Evolutionary conservation across 2,113 vertebrate species (phyloP).

Genomic region (Antennarius striatus): DNA sequence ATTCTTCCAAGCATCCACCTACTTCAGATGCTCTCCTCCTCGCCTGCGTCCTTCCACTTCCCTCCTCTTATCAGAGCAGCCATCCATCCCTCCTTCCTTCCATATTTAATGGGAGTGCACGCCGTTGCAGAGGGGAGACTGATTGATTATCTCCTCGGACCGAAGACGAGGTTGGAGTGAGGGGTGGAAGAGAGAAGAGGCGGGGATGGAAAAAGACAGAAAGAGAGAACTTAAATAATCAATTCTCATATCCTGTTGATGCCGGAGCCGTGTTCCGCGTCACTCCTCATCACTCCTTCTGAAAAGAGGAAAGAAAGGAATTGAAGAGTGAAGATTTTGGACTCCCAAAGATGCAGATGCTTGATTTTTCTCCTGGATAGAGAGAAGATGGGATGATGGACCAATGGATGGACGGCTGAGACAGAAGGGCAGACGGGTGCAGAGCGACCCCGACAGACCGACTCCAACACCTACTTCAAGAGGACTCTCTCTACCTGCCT

Average conservation of each 20-base stretch:
- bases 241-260: constrained; percentile 62
- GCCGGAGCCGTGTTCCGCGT: constrained; percentile 48
- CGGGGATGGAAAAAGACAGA: constrained; percentile 43
- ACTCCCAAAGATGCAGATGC: constrained; percentile 37
- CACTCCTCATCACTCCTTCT: constrained; percentile 34
- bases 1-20: constrained; percentile 65
- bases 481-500: constrained; percentile 69
- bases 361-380: constrained; percentile 46
- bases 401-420: constrained; percentile 33
- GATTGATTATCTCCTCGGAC: constrained; percentile 64
- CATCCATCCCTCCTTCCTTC: constrained; percentile 37
- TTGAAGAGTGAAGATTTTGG: constrained; percentile 42
- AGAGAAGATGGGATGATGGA: constrained; percentile 55
- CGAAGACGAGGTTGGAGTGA: constrained; percentile 41
- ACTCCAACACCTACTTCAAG: constrained; percentile 30
- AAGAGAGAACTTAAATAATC: constrained; percentile 71
- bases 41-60: constrained; percentile 59
- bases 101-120: constrained; percentile 64
- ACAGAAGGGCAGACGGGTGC: constrained; percentile 23
- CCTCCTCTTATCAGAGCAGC: constrained; percentile 46
- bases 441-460: constrained; percentile 17
- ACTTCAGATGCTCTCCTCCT: constrained; percentile 68
- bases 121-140: constrained; percentile 65
- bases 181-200: constrained; percentile 24
- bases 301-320: constrained; percentile 35